Evolutionary conservation across 2,113 vertebrate species (phyloP), one percentile per base, ranked within the genome.

Genomic region (Ciconia maguari): DNA sequence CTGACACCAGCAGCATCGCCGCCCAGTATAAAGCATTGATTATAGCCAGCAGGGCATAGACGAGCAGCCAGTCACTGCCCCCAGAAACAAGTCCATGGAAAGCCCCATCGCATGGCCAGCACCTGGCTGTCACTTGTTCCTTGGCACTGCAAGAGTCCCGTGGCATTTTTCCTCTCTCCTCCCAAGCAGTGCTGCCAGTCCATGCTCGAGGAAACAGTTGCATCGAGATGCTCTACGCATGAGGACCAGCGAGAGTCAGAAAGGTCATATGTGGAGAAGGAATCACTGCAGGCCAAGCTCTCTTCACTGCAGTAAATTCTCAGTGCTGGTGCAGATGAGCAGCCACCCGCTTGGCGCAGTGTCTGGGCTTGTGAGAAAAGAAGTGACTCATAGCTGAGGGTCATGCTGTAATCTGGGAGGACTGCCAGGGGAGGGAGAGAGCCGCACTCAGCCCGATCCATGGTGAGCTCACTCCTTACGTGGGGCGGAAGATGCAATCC

Each of bases 331-430:
- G 3, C 91, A 87, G 95, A 96, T 89, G 96, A 96, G 89, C 95
- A 96, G 90, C 55, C 3, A 2, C 95, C 77, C 13, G 57, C 89
- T 89, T 51, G 2, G 46, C 10, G 0, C 42, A 46, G 68, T 0
- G 42, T 91, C 96, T 94, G 89, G 58, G 71, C 74, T 93, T 86
- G 94, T 91, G 95, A 96, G 95, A 84, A 95, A 90, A 94, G 80
- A 54, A 89, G 72, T 96, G 96, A 97, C 94, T 97, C 95, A 97
- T 70, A 92, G 89, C 80, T 1, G 22, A 95, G 93, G 95, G 93
- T 96, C 96, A 96, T 81, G 91, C 87, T 94, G 91, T 81, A 78
- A 87, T 93, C 93, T 75, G 93, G 94, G 95, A 96, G 76, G 26
- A 82, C 38, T 96, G 96, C 95, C 96, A 97, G 91, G 69, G 87